Conservation (phyloP, 2,113 vertebrate species). For the Phrynosoma platyrhinos region DNA sequence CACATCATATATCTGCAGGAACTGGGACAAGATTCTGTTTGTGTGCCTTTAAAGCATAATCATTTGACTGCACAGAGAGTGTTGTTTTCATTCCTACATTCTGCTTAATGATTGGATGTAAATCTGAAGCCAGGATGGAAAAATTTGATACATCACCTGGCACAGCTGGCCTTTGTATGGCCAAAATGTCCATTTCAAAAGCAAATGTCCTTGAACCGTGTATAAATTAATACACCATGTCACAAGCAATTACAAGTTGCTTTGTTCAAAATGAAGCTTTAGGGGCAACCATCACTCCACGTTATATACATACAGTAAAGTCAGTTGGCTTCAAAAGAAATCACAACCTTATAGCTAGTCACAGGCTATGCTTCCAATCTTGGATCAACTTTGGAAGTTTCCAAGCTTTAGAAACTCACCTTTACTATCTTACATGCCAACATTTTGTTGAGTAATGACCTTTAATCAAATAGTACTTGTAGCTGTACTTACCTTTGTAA, state of each 20-base stretch:
- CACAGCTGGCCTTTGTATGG: slow-evolving; percentile 23
- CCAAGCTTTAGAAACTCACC: no score
- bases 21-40: slow-evolving; percentile 53
- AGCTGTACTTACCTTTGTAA: slow-evolving; percentile 43
- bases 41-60: not conserved
- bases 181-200: slow-evolving; percentile 38
- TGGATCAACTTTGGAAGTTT: slow-evolving; percentile 26
- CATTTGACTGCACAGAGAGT: slow-evolving; percentile 11
- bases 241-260: slow-evolving; percentile 48
- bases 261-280: slow-evolving; percentile 54
- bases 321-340: slow-evolving; percentile 35
- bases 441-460: slow-evolving; percentile 21
- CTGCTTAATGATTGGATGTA: not conserved
- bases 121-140: slow-evolving; percentile 32
- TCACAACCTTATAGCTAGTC: slow-evolving; percentile 50
- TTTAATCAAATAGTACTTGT: slow-evolving; percentile 16
- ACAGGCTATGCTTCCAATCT: slow-evolving; percentile 47
- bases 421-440: slow-evolving; percentile 52
- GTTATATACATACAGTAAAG: slow-evolving; percentile 47
- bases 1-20: slow-evolving; percentile 14
- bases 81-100: slow-evolving; percentile 39
- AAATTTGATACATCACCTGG: slow-evolving; percentile 10
- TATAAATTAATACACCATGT: slow-evolving; percentile 56
- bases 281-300: slow-evolving; percentile 52
- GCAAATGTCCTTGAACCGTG: slow-evolving; percentile 47